Percentiles rank a stretch among this genome's conserved stretches.
phyloP scores from a whole-genome alignment of 2,113 vertebrate species.

The Sialia sialis region DNA sequence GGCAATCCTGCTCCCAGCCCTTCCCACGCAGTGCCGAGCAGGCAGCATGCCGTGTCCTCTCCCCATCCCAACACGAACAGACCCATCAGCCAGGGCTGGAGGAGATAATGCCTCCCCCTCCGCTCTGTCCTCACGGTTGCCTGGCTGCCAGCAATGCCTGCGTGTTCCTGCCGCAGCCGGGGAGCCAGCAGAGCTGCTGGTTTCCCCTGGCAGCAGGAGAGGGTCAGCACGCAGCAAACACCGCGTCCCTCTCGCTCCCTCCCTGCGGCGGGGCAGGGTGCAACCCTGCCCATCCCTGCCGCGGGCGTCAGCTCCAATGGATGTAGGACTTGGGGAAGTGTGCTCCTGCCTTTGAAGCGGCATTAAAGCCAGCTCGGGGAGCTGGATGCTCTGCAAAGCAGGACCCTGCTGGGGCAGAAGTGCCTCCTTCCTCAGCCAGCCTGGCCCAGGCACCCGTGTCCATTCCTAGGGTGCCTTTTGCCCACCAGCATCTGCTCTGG shows the following conservation, averaged over 20 bases:
- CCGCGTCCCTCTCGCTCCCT: not conserved
- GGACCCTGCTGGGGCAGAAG: not conserved
- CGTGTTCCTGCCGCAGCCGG: fast-evolving
- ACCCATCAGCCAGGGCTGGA: fast-evolving
- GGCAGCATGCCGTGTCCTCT: not conserved
- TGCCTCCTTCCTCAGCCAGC: not conserved
- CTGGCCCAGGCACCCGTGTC: too few relatives aligned
- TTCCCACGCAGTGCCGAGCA: not conserved
- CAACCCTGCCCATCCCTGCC: not conserved
- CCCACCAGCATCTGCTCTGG: not conserved
- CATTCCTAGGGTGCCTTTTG: not conserved
- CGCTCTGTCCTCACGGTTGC: not conserved
- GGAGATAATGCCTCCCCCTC: not conserved
- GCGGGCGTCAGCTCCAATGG: fast-evolving
- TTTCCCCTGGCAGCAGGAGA: not conserved
- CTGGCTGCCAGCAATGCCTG: not conserved
- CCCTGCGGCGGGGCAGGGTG: not conserved
- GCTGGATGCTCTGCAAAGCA: not conserved
- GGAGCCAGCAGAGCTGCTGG: not conserved
- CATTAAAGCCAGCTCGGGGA: not conserved
- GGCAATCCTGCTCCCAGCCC: fast-evolving
- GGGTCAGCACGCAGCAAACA: fast-evolving
- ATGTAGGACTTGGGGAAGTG: not conserved
- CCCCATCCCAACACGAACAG: not conserved
- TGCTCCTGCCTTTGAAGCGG: not conserved